A percentile compares a stretch with the other conserved stretches of the same genome.
phyloP scores from a whole-genome alignment of 2,888 invertebrate species.

The Branchellion lobata region DNA sequence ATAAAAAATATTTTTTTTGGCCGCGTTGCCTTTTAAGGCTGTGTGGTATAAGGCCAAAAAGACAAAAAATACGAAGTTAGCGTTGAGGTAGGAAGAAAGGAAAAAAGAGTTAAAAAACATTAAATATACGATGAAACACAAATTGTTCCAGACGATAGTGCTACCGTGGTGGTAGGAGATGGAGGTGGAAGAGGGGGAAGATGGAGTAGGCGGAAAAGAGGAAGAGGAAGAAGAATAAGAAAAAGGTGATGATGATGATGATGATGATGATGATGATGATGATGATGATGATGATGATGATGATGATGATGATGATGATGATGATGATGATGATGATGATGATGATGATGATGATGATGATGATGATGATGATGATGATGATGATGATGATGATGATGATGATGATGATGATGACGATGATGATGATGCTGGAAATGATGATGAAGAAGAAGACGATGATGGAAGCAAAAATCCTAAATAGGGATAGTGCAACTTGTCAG shows the following conservation, averaged over 20 bases:
- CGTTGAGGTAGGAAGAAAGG: neutral
- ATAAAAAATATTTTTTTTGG: no score
- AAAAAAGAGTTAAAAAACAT: neutral
- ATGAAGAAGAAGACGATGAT: neutral
- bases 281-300: conserved; percentile 12
- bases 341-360: neutral
- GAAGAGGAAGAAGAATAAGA: no score
- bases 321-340: conserved; percentile 11
- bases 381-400: conserved; percentile 19
- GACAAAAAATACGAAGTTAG: neutral
- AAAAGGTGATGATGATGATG: conserved; percentile 16
- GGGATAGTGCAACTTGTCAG: no score
- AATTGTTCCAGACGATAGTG: neutral
- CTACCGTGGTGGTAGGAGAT: neutral
- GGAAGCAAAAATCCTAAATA: no score
- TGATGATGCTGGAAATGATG: conserved; percentile 19
- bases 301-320: conserved; percentile 23
- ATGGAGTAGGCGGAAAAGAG: conserved; percentile 2
- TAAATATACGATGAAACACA: neutral
- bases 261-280: conserved; percentile 9
- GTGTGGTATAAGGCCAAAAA: no score
- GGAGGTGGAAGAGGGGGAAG: conserved; percentile 7
- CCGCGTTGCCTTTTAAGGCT: no score
- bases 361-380: conserved; percentile 29
- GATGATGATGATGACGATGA: conserved; percentile 29